A percentile compares a stretch with the other conserved stretches of the same genome.
These are phyloP conservation scores for Colaptes auratus DNA, from an alignment of 2,113 vertebrate genomes.

Conservation along the genomic window DNA sequence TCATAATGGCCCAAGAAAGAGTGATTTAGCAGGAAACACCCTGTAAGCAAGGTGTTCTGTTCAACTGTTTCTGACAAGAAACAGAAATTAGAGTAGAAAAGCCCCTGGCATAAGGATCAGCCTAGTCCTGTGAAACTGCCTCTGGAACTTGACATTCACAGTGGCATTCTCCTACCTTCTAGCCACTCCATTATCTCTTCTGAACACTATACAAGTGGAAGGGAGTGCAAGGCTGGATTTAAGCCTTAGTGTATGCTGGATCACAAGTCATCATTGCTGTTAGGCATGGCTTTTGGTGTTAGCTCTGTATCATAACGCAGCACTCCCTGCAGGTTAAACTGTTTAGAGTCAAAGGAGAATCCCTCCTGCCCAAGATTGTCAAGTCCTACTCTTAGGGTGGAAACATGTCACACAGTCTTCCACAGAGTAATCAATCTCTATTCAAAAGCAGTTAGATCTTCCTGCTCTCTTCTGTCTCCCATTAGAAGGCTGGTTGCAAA, in stretches of 20 bases:
- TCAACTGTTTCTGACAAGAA: background rate
- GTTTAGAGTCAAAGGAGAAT: background rate
- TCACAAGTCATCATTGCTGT: background rate
- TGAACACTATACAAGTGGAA: background rate
- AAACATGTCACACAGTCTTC: background rate
- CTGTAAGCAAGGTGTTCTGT: background rate
- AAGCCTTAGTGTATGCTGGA: rapidly evolving
- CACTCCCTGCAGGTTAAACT: background rate
- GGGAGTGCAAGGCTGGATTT: background rate
- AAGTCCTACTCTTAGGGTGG: background rate
- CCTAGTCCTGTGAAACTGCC: background rate
- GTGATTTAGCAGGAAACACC: background rate
- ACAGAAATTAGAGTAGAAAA: background rate
- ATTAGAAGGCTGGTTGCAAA: background rate
- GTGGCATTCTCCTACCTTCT: background rate
- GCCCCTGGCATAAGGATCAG: background rate
- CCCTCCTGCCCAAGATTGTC: background rate
- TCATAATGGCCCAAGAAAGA: background rate
- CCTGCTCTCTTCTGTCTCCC: background rate
- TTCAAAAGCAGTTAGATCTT: background rate
- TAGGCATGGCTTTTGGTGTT: rapidly evolving
- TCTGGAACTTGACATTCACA: background rate
- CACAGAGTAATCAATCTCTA: background rate
- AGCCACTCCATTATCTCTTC: background rate
- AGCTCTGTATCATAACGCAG: background rate